Percentiles rank a stretch among this genome's conserved stretches.
phyloP scores from a whole-genome alignment of 2,113 vertebrate species.

The Urocitellus parryii region DNA sequence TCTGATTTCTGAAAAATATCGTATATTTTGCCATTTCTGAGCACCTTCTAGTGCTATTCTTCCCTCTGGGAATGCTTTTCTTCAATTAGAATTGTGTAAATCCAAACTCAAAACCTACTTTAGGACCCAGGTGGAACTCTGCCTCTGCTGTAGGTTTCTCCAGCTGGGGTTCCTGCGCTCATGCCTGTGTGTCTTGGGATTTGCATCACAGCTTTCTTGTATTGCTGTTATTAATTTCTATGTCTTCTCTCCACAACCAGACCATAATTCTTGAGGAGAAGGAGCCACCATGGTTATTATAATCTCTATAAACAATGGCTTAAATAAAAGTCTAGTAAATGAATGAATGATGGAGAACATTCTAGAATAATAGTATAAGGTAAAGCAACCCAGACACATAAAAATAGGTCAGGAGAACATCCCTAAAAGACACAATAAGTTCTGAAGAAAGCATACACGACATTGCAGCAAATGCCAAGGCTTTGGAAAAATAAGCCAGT shows the following conservation, averaged over 20 bases:
- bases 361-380: not conserved
- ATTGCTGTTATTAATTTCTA: not conserved
- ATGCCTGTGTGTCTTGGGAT: not conserved
- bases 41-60: not conserved
- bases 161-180: not conserved
- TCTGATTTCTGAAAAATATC: not conserved
- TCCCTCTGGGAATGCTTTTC: not conserved
- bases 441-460: not conserved
- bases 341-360: not conserved
- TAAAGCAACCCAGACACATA: not conserved
- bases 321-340: not conserved
- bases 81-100: not conserved
- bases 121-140: not conserved
- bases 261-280: not conserved
- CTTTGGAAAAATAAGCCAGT: not conserved
- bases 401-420: not conserved
- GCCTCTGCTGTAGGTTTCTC: not conserved
- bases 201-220: not conserved
- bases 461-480: not conserved
- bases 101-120: constrained; percentile 18
- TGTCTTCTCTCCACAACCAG: not conserved
- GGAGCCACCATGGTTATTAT: not conserved
- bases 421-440: not conserved
- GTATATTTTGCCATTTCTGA: not conserved
- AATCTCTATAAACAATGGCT: not conserved